Conservation (phyloP, 2,113 vertebrate species). For the Gadus chalcogrammus region DNA sequence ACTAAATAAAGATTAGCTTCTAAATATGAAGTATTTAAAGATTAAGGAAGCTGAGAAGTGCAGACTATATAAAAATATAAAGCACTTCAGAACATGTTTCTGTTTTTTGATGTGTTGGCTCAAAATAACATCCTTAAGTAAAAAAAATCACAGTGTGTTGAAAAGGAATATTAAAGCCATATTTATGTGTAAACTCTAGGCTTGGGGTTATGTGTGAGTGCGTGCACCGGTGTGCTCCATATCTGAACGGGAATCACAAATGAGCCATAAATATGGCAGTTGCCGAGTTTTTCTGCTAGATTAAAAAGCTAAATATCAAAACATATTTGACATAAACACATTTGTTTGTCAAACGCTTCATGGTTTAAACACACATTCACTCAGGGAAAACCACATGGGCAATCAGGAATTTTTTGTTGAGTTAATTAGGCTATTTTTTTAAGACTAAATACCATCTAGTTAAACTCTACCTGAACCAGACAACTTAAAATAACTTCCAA, state of each 20-base stretch:
- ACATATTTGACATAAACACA: neutral
- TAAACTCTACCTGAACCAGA: no score
- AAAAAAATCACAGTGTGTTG: conserved; percentile 19
- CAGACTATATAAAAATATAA: no score
- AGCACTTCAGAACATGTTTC: no score
- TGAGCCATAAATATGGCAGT: neutral
- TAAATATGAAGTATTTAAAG: no score
- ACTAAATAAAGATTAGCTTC: no score
- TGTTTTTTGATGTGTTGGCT: neutral
- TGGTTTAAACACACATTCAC: neutral
- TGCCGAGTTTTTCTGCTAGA: conserved; percentile 19
- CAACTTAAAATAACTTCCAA: no score
- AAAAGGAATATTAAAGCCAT: conserved; percentile 45
- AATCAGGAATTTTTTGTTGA: no score
- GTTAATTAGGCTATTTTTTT: no score
- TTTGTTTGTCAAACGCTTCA: neutral
- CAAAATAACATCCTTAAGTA: conserved; percentile 2
- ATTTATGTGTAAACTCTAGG: conserved; percentile 30
- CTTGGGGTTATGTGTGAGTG: conserved; percentile 15
- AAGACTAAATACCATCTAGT: no score
- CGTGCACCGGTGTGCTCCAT: conserved; percentile 24
- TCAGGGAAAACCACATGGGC: neutral
- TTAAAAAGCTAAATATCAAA: conserved; percentile 19
- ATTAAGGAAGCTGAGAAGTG: no score
- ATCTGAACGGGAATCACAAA: conserved; percentile 27